Conservation (phyloP, 2,113 vertebrate species). For the Lepus timidus region DNA sequence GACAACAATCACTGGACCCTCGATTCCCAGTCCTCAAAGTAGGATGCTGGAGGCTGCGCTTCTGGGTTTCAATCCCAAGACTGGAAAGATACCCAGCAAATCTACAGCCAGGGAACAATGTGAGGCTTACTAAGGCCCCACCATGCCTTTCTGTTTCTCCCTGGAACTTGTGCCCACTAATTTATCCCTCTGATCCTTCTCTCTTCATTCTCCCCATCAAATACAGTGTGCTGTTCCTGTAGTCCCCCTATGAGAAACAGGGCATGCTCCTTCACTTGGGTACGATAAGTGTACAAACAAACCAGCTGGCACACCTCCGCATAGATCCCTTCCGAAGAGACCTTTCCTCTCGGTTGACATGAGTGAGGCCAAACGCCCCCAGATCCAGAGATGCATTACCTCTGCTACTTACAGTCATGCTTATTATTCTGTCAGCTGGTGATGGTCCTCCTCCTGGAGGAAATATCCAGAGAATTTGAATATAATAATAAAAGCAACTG, state of each 20-base stretch:
- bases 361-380: background rate
- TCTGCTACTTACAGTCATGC: background rate
- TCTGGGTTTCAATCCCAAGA: background rate
- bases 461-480: background rate
- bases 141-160: background rate
- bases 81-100: background rate
- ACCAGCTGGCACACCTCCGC: background rate
- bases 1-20: accelerated
- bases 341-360: background rate
- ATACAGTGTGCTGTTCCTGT: background rate
- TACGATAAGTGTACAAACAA: background rate
- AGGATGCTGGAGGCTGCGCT: background rate
- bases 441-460: background rate
- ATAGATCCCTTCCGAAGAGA: background rate
- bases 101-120: background rate
- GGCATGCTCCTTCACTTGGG: background rate
- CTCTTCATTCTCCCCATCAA: background rate
- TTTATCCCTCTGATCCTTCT: background rate
- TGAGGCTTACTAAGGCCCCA: background rate
- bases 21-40: background rate
- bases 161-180: background rate
- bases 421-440: background rate
- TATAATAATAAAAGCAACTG: background rate
- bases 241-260: background rate
- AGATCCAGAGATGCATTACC: background rate